A percentile compares a stretch with the other conserved stretches of the same genome.
These are phyloP conservation scores for Drosophila rellima DNA, from an alignment of 2,888 invertebrate species.

Conservation along the genomic window DNA sequence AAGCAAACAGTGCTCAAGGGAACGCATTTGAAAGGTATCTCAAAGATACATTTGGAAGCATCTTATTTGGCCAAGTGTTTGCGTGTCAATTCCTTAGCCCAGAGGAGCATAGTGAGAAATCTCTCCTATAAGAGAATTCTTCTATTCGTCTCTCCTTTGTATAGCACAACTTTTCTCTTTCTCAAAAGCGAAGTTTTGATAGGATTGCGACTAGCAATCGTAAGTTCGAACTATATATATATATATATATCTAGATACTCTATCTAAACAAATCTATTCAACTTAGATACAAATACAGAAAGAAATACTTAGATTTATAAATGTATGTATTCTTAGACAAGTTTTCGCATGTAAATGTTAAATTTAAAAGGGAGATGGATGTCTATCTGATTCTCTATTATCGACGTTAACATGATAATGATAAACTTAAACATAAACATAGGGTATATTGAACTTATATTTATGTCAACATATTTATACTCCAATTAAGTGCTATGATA, in stretches of 20 bases:
- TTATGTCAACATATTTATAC: slow-evolving; percentile 40
- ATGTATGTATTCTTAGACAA: slow-evolving; percentile 2
- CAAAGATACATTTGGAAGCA: slow-evolving; percentile 23
- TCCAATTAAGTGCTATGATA: slow-evolving; percentile 64
- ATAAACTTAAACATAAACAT: background rate
- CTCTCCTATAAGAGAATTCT: background rate
- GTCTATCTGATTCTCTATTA: background rate
- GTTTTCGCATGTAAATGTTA: background rate
- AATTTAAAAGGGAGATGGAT: background rate
- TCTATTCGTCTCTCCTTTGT: slow-evolving; percentile 2
- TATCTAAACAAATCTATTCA: slow-evolving; percentile 5
- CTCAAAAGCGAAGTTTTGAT: background rate
- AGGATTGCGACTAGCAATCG: background rate
- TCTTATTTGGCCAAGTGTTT: background rate
- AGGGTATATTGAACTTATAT: background rate
- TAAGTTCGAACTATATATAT: background rate
- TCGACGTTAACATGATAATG: background rate
- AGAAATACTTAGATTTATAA: slow-evolving; percentile 11
- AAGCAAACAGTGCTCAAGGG: background rate
- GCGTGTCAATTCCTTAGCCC: background rate
- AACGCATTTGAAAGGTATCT: slow-evolving; percentile 26
- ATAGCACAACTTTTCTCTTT: slow-evolving; percentile 19
- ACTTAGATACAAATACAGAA: background rate
- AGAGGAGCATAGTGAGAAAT: background rate
- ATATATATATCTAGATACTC: background rate